Evolutionary conservation across 2,113 vertebrate species (phyloP).

Genomic region (Mirounga angustirostris): DNA sequence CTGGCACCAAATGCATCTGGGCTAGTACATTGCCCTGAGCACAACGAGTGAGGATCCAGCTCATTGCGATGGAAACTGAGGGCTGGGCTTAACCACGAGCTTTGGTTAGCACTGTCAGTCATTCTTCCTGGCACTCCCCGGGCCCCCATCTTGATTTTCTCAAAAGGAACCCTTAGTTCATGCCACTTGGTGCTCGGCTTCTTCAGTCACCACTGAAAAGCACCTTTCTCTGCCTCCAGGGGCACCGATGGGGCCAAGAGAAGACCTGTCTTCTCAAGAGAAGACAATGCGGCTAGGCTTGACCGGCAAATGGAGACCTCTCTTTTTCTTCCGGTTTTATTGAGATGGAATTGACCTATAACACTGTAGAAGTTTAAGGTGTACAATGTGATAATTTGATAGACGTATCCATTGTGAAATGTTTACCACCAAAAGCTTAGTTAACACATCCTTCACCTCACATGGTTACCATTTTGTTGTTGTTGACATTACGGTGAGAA

Average conservation of each 20-base stretch:
- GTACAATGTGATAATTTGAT: background rate
- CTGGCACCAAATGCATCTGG: background rate
- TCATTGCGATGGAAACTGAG: rapidly evolving
- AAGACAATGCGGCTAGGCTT: background rate
- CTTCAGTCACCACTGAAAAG: background rate
- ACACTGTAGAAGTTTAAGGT: background rate
- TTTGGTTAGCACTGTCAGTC: rapidly evolving
- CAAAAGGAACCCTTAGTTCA: background rate
- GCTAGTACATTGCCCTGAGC: background rate
- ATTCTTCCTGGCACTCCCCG: rapidly evolving
- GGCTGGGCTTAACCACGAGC: rapidly evolving
- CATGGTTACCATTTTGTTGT: background rate
- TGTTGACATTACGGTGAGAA: background rate
- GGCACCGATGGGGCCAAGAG: background rate
- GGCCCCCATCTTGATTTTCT: background rate
- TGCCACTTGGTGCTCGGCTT: background rate
- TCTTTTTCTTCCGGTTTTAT: background rate
- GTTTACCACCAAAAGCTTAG: background rate
- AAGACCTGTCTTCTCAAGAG: background rate
- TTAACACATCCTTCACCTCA: background rate
- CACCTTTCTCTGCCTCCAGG: background rate
- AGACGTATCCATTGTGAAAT: background rate
- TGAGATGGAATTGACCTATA: background rate
- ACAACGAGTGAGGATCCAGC: background rate
- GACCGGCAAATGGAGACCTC: background rate